These are phyloP conservation scores for Eristalis tenax DNA, from an alignment of 2,888 invertebrate genomes.

Conservation along the genomic window DNA sequence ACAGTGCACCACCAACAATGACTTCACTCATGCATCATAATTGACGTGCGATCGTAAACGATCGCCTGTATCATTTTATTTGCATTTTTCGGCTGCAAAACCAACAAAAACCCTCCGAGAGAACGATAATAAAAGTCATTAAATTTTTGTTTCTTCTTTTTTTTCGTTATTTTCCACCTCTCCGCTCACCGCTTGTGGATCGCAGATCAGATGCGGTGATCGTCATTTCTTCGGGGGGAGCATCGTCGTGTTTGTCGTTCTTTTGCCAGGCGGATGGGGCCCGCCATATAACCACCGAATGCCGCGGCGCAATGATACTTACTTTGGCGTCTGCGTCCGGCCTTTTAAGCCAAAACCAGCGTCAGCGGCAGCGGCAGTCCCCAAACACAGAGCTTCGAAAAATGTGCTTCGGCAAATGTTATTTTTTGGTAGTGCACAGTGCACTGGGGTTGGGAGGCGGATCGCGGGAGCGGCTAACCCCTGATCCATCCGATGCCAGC, in stretches of 20 bases:
- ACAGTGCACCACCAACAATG: constrained; percentile 9
- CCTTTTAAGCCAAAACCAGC: constrained; percentile 31
- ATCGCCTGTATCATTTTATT: constrained; percentile 44
- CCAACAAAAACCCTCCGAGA: constrained; percentile 32
- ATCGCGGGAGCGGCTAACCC: background rate
- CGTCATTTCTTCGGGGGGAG: constrained; percentile 20
- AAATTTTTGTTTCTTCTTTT: background rate
- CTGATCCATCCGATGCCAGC: background rate
- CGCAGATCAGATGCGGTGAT: constrained; percentile 6
- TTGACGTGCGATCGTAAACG: constrained; percentile 60
- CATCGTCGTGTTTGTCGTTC: background rate
- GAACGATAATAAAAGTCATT: constrained; percentile 30
- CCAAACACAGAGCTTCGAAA: constrained; percentile 17
- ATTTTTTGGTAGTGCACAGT: constrained; percentile 64
- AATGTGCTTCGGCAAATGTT: constrained; percentile 52
- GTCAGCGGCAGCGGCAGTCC: constrained; percentile 9
- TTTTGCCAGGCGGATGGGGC: constrained; percentile 17
- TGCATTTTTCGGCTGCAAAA: constrained; percentile 16
- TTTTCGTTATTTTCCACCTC: background rate
- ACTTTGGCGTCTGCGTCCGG: constrained; percentile 36
- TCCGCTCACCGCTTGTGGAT: constrained; percentile 8
- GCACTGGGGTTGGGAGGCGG: background rate
- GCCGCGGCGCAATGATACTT: constrained; percentile 12
- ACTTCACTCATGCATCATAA: constrained; percentile 46
- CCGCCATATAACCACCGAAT: constrained; percentile 1